phyloP scores from a whole-genome alignment of 1,140 invertebrate species.

The Mylabris phalerata region DNA sequence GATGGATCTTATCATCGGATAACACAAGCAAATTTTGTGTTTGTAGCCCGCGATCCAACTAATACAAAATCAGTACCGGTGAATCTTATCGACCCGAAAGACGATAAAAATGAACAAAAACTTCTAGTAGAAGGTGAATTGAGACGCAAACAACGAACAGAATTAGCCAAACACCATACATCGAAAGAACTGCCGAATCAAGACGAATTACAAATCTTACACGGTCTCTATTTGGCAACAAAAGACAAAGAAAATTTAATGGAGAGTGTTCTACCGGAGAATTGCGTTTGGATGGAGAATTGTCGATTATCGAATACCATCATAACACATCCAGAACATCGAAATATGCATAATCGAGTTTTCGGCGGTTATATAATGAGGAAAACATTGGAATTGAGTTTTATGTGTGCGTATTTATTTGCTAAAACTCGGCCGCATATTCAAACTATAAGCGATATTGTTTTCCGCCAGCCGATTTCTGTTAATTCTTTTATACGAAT shows the following conservation, averaged over 20 bases:
- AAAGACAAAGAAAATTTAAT: constrained; percentile 11
- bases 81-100: constrained; percentile 55
- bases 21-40: constrained; percentile 62
- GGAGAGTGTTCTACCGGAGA: constrained; percentile 44
- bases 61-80: constrained; percentile 54
- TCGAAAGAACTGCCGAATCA: constrained; percentile 56
- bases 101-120: constrained; percentile 52
- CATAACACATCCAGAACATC: constrained; percentile 63
- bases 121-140: constrained; percentile 54
- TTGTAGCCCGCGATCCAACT: constrained; percentile 64
- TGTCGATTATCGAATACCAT: constrained; percentile 54
- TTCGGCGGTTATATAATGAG: constrained; percentile 83
- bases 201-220: constrained; percentile 60
- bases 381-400: constrained; percentile 66
- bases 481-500: constrained; percentile 66
- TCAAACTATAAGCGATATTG: constrained; percentile 63
- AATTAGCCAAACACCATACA: constrained; percentile 48
- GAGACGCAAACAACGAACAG: constrained; percentile 47
- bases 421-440: constrained; percentile 54
- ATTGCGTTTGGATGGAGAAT: constrained; percentile 61
- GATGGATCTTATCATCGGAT: constrained; percentile 51
- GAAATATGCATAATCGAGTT: constrained; percentile 74
- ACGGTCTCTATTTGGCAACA: constrained; percentile 40
- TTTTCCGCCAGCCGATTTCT: constrained; percentile 61
- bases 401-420: constrained; percentile 55